A percentile compares a stretch with the other conserved stretches of the same genome.
Conservation (phyloP, 2,888 invertebrate genomes). For the Campoplex nolae region DNA sequence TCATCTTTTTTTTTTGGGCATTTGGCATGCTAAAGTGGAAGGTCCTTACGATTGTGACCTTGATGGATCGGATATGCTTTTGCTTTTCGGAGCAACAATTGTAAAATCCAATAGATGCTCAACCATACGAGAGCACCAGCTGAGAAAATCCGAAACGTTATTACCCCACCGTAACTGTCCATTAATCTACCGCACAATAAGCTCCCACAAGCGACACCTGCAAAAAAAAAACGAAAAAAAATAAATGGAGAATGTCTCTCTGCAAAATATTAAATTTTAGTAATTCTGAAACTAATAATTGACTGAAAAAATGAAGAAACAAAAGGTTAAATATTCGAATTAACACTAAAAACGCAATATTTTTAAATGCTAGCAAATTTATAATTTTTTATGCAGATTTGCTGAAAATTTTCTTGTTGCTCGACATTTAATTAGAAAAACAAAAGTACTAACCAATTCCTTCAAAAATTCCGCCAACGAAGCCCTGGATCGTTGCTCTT, state of each 20-base stretch:
- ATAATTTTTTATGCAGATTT: too few relatives aligned
- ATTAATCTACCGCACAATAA: slow-evolving; percentile 91
- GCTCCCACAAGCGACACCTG: slow-evolving; percentile 91
- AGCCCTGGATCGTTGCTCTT: slow-evolving; percentile 94
- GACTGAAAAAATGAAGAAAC: too few relatives aligned
- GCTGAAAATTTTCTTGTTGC: too few relatives aligned
- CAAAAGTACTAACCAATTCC: slow-evolving; percentile 87
- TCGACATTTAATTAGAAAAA: background rate
- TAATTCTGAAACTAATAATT: background rate
- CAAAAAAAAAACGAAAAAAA: slow-evolving; percentile 25
- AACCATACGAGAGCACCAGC: slow-evolving; percentile 87
- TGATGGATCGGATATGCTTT: slow-evolving; percentile 80
- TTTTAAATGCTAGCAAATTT: too few relatives aligned
- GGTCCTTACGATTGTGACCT: slow-evolving; percentile 82
- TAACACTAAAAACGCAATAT: too few relatives aligned
- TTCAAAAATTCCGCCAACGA: slow-evolving; percentile 95
- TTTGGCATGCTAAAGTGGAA: slow-evolving; percentile 38
- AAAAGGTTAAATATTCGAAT: too few relatives aligned
- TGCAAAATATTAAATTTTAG: background rate
- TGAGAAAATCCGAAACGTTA: slow-evolving; percentile 91
- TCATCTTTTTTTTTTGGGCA: background rate
- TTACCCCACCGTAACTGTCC: slow-evolving; percentile 87
- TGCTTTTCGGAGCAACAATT: slow-evolving; percentile 78
- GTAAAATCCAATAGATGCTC: slow-evolving; percentile 80
- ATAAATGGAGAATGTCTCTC: background rate